Percentiles rank a stretch among this genome's conserved stretches.
These are phyloP conservation scores for Drosophila kikkawai DNA, from an alignment of 1,140 invertebrate genomes.

Conservation along the genomic window DNA sequence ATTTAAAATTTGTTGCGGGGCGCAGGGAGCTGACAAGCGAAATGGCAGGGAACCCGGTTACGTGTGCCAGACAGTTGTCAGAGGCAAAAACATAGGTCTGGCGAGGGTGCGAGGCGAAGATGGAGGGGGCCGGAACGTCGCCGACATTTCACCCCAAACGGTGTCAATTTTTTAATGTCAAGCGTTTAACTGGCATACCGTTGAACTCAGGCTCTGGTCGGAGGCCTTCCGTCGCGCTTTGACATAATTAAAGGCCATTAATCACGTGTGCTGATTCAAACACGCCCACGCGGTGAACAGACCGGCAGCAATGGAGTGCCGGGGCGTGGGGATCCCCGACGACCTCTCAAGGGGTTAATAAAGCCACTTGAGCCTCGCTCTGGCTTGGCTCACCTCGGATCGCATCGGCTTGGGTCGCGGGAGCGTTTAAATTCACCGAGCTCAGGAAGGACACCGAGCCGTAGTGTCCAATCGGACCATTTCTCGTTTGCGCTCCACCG, in stretches of 20 bases:
- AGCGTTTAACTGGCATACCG: slow-evolving; percentile 77
- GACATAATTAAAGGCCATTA: slow-evolving; percentile 84
- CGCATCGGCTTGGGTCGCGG: slow-evolving; percentile 20
- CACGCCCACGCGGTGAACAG: slow-evolving; percentile 58
- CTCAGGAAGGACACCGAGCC: slow-evolving; percentile 39
- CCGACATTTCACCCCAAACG: slow-evolving; percentile 81
- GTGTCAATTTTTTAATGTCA: slow-evolving; percentile 85
- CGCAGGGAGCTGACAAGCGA: slow-evolving; percentile 30
- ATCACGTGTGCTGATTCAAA: slow-evolving; percentile 83
- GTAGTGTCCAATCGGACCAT: slow-evolving; percentile 62
- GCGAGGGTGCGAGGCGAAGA: not conserved
- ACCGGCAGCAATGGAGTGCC: not conserved
- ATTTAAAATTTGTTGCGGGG: slow-evolving; percentile 61
- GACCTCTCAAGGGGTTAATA: slow-evolving; percentile 71
- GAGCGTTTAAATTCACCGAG: slow-evolving; percentile 55
- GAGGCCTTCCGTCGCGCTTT: slow-evolving; percentile 60
- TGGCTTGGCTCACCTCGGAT: slow-evolving; percentile 11
- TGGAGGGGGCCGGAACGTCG: slow-evolving; percentile 44
- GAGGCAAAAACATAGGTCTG: slow-evolving; percentile 43
- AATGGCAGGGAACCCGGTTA: slow-evolving; percentile 52
- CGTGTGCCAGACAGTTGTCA: slow-evolving; percentile 81
- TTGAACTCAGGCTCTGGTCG: slow-evolving; percentile 35
- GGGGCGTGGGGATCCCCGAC: not conserved
- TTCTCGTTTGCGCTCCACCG: slow-evolving; percentile 46
- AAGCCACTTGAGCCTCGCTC: slow-evolving; percentile 61